phyloP scores from a whole-genome alignment of 2,797 vertebrate species.

The Miichthys miiuy region DNA sequence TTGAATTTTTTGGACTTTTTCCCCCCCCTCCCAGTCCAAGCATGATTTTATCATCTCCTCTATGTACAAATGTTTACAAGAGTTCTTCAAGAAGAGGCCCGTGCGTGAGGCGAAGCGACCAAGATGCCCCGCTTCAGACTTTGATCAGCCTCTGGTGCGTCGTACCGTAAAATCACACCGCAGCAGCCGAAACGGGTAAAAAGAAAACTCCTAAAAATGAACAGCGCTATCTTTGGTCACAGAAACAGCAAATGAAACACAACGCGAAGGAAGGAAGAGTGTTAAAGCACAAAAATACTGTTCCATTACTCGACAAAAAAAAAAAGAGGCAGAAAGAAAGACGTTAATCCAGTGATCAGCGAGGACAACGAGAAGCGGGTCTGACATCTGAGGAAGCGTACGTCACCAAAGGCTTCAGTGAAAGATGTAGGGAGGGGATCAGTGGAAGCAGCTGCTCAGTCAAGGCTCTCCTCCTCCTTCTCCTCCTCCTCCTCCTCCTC shows the following conservation, averaged over 20 bases:
- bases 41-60: constrained; percentile 70
- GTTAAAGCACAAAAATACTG: constrained; percentile 60
- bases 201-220: constrained; percentile 60
- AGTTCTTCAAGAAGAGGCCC: constrained; percentile 86
- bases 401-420: constrained; percentile 38
- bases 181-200: constrained; percentile 53
- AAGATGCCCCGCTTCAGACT: constrained; percentile 24
- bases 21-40: constrained; percentile 66
- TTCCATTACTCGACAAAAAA: constrained; percentile 50
- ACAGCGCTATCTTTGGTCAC: constrained; percentile 95
- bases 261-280: constrained; percentile 52
- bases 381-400: constrained; percentile 30
- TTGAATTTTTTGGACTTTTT: constrained; percentile 17
- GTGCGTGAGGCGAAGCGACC: constrained; percentile 78
- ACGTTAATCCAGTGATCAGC: constrained; percentile 43
- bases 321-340: constrained; percentile 37
- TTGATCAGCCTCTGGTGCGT: constrained; percentile 23
- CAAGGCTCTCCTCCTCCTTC: constrained; percentile 72
- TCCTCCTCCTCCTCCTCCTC: constrained; percentile 79
- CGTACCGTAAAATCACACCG: constrained; percentile 55
- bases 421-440: constrained; percentile 23
- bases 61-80: constrained; percentile 87
- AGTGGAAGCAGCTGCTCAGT: constrained; percentile 64
- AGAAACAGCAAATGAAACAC: constrained; percentile 85
- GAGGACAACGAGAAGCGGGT: constrained; percentile 27